Percentiles rank a stretch among this genome's conserved stretches.
Conservation (phyloP, 1,140 invertebrate species). For the Mamestra configurata region DNA sequence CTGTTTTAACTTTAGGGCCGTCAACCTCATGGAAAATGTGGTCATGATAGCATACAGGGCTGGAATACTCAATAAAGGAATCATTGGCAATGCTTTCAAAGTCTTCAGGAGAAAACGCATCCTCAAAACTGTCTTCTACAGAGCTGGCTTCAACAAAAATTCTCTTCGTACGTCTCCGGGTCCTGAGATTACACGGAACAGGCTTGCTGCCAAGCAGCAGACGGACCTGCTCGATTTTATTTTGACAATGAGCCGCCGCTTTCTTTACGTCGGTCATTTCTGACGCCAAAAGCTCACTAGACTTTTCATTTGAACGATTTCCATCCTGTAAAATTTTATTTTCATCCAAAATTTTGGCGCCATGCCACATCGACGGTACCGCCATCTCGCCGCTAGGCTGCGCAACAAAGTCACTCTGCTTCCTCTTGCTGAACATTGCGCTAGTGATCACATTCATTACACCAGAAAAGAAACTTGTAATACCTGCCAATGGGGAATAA, state of each 20-base stretch:
- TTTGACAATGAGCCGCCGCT: slow-evolving; percentile 66
- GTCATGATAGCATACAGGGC: slow-evolving; percentile 63
- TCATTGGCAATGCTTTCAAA: slow-evolving; percentile 64
- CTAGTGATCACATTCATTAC: slow-evolving; percentile 69
- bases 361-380: slow-evolving; percentile 13
- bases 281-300: slow-evolving; percentile 56
- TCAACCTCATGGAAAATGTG: slow-evolving; percentile 61
- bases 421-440: slow-evolving; percentile 72
- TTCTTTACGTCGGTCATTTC: slow-evolving; percentile 67
- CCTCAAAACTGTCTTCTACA: slow-evolving; percentile 73
- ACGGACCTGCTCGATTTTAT: slow-evolving; percentile 71
- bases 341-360: slow-evolving; percentile 40
- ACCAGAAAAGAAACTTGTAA: slow-evolving; percentile 73
- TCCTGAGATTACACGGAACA: slow-evolving; percentile 30
- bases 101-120: slow-evolving; percentile 75
- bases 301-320: slow-evolving; percentile 51
- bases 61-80: slow-evolving; percentile 67
- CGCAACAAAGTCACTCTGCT: slow-evolving; percentile 71
- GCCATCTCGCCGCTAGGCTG: slow-evolving; percentile 26
- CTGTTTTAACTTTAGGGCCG: slow-evolving; percentile 61
- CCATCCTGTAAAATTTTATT: slow-evolving; percentile 49
- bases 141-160: slow-evolving; percentile 67
- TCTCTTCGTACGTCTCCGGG: slow-evolving; percentile 57
- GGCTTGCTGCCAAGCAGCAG: slow-evolving; percentile 58
- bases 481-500: slow-evolving; percentile 61